A percentile compares a stretch with the other conserved stretches of the same genome.
phyloP scores from a whole-genome alignment of 2,888 invertebrate genomes.

The Caenorhabditis afra region DNA sequence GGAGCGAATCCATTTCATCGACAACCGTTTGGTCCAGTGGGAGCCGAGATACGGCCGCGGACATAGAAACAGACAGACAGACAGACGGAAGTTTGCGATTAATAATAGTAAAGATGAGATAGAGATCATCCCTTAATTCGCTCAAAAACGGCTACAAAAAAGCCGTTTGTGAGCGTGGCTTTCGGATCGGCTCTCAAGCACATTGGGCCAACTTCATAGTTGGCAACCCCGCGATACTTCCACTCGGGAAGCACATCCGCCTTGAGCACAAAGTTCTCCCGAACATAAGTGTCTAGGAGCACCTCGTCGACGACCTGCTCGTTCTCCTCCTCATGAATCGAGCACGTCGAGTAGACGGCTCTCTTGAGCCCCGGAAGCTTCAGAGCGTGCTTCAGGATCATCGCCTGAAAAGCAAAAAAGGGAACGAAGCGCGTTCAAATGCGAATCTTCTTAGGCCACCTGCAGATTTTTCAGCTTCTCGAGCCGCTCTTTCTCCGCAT shows the following conservation, averaged over 20 bases:
- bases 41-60: too few relatives aligned
- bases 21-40: too few relatives aligned
- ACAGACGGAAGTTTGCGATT: too few relatives aligned
- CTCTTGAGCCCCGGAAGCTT: slow-evolving; percentile 88
- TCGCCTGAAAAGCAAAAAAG: slow-evolving; percentile 85
- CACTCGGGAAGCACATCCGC: slow-evolving; percentile 82
- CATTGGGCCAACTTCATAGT: slow-evolving; percentile 81
- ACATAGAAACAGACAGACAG: too few relatives aligned
- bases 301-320: slow-evolving; percentile 86
- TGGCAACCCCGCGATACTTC: slow-evolving; percentile 81
- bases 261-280: slow-evolving; percentile 72
- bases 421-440: not conserved
- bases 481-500: slow-evolving; percentile 71
- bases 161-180: slow-evolving; percentile 87
- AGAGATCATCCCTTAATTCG: slow-evolving; percentile 27
- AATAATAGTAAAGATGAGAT: too few relatives aligned
- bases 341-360: slow-evolving; percentile 97
- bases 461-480: slow-evolving; percentile 78
- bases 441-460: slow-evolving; percentile 44
- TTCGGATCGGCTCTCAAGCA: slow-evolving; percentile 89
- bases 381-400: slow-evolving; percentile 90
- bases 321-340: slow-evolving; percentile 91
- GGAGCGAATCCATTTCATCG: too few relatives aligned
- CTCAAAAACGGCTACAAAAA: slow-evolving; percentile 93
- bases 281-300: slow-evolving; percentile 65